Percentiles rank a stretch among this genome's conserved stretches.
Evolutionary conservation across 1,140 invertebrate genomes (phyloP).

Genomic region (Dreissena polymorpha): DNA sequence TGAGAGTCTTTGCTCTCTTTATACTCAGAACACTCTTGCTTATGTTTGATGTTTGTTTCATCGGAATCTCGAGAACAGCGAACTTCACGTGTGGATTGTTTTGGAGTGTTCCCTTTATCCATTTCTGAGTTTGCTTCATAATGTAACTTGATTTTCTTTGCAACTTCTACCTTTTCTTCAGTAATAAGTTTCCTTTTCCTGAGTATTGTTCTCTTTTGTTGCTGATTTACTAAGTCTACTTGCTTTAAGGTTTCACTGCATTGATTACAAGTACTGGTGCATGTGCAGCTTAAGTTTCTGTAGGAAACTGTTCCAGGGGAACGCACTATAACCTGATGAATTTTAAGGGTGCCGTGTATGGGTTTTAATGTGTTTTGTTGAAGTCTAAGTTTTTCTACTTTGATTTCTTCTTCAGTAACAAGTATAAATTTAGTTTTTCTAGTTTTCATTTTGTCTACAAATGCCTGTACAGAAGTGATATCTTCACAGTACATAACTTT

Average conservation of each 20-base stretch:
- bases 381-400: slow-evolving; percentile 9
- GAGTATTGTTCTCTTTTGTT: neutral
- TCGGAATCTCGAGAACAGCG: neutral
- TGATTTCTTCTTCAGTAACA: slow-evolving; percentile 12
- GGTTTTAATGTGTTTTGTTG: neutral
- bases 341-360: slow-evolving; percentile 6
- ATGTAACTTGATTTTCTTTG: neutral
- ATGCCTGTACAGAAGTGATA: neutral
- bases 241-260: neutral
- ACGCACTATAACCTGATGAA: slow-evolving; percentile 18
- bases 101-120: too few species aligned
- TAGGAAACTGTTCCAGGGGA: neutral
- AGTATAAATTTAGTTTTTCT: slow-evolving; percentile 21
- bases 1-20: too few species aligned
- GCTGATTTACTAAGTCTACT: neutral
- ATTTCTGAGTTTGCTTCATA: neutral
- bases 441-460: slow-evolving; percentile 17
- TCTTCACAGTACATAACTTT: slow-evolving; percentile 20
- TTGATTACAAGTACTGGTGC: neutral
- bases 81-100: neutral
- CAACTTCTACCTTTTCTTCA: neutral
- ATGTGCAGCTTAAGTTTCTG: neutral
- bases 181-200: neutral
- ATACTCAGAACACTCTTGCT: neutral
- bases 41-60: neutral